Evolutionary conservation across 2,888 invertebrate genomes (phyloP).

Genomic region (Hipparchia semele): DNA sequence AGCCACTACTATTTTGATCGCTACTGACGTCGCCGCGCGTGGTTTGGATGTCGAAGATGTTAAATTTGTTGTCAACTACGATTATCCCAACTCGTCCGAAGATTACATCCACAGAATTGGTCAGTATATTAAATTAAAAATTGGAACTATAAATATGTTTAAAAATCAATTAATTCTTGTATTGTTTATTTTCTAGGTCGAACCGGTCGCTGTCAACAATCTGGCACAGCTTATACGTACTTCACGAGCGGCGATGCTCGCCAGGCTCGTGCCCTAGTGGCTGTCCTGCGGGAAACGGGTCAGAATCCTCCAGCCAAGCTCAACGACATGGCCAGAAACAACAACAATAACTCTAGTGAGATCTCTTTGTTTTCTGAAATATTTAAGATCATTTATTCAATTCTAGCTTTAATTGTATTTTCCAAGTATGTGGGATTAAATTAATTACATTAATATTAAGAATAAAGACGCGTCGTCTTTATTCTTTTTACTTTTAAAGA

Average conservation of each 20-base stretch:
- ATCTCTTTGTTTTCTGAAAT: conserved; percentile 15
- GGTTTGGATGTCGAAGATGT: conserved; percentile 97
- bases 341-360: conserved; percentile 75
- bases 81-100: conserved; percentile 98
- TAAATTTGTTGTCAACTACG: conserved; percentile 98
- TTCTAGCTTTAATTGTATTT: too few relatives aligned
- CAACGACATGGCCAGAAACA: conserved; percentile 87
- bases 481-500: too few relatives aligned
- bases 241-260: conserved; percentile 96
- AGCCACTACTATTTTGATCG: conserved; percentile 94
- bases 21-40: conserved; percentile 97
- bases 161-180: neutral
- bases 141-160: neutral
- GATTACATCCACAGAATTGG: conserved; percentile 99
- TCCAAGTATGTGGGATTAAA: too few relatives aligned
- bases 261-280: conserved; percentile 95
- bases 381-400: too few relatives aligned
- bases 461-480: too few relatives aligned
- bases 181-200: conserved; percentile 78
- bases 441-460: too few relatives aligned
- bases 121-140: conserved; percentile 44
- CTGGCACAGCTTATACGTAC: conserved; percentile 98
- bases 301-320: conserved; percentile 92
- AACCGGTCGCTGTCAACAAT: conserved; percentile 95
- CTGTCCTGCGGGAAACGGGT: conserved; percentile 96